Evolutionary conservation across 1,140 invertebrate species (phyloP).

Genomic region (Mactra quadrangularis): DNA sequence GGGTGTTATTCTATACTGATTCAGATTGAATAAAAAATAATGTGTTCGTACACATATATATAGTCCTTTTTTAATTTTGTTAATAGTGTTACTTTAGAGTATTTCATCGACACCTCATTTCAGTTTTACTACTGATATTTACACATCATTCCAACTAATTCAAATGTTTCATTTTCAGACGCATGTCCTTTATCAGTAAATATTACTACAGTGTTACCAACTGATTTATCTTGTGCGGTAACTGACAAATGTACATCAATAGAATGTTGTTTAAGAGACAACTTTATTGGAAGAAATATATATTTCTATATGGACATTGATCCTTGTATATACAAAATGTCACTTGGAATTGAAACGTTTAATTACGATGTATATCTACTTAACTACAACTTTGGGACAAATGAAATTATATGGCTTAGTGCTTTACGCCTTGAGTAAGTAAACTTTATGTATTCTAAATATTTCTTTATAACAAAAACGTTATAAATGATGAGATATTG

Average conservation of each 20-base stretch:
- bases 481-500: too few relatives aligned
- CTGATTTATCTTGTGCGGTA: background rate
- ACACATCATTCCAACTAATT: too few relatives aligned
- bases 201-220: background rate
- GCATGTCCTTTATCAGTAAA: constrained; percentile 12
- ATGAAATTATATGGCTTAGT: constrained; percentile 17
- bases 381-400: constrained; percentile 54
- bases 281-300: background rate
- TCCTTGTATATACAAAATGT: constrained; percentile 41
- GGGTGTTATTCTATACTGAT: too few relatives aligned
- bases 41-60: too few relatives aligned
- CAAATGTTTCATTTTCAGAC: background rate
- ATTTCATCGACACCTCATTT: too few relatives aligned
- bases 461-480: too few relatives aligned
- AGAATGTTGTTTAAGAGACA: background rate
- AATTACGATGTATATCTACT: constrained; percentile 21
- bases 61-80: too few relatives aligned
- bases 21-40: too few relatives aligned
- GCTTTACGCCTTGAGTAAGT: constrained; percentile 24
- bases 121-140: too few relatives aligned
- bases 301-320: constrained; percentile 32
- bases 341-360: constrained; percentile 55
- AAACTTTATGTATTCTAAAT: background rate
- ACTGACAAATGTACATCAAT: background rate
- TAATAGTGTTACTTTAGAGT: too few relatives aligned